phyloP scores from a whole-genome alignment of 2,113 vertebrate genomes.

The Sturnira hondurensis region DNA sequence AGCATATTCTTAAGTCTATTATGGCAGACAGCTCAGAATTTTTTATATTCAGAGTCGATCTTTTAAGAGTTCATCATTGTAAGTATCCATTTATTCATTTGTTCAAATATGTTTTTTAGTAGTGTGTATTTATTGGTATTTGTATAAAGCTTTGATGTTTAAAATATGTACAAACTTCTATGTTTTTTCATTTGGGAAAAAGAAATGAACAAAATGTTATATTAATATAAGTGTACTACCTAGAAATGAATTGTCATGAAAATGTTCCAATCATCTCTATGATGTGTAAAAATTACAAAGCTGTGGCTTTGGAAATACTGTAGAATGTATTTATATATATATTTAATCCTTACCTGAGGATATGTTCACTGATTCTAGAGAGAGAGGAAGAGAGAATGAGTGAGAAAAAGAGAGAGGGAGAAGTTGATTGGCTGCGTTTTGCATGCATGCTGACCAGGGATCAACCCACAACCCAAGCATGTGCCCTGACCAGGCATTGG shows the following conservation, averaged over 20 bases:
- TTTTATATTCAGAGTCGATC: not conserved
- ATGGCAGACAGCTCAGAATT: not conserved
- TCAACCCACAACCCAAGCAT: too few relatives aligned
- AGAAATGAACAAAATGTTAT: not conserved
- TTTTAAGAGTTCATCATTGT: not conserved
- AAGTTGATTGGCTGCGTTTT: too few relatives aligned
- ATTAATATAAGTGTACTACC: not conserved
- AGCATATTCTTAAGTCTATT: not conserved
- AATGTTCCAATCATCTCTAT: not conserved
- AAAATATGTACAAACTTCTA: not conserved
- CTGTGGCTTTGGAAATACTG: not conserved
- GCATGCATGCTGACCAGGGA: too few relatives aligned
- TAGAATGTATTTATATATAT: not conserved
- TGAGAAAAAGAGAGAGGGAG: too few relatives aligned
- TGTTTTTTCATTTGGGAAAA: not conserved
- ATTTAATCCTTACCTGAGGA: too few relatives aligned
- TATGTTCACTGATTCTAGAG: too few relatives aligned
- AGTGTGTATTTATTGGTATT: not conserved
- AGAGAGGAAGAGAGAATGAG: too few relatives aligned
- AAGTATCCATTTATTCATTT: not conserved
- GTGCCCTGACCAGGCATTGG: too few relatives aligned
- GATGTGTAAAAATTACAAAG: not conserved
- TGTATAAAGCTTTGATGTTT: not conserved
- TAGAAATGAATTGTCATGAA: not conserved
- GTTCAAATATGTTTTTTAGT: not conserved